Evolutionary conservation across 2,888 invertebrate species (phyloP), one percentile per base, ranked within the genome.

Genomic region (Tricholauxania praeusta): DNA sequence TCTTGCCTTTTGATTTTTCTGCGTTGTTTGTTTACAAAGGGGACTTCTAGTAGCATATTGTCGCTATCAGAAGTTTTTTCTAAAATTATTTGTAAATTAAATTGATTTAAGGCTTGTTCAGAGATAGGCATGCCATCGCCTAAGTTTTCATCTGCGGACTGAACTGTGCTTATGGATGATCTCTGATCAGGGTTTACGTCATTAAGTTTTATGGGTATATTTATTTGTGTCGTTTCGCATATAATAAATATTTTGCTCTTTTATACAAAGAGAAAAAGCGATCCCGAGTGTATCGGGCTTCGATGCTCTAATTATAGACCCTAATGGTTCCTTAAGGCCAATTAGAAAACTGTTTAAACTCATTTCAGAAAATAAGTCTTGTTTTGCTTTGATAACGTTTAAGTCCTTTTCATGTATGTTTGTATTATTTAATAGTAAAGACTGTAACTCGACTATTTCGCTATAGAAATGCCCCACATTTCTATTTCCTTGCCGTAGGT

Each of bases 281-380:
- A 47, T 62, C 32, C 71, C 53, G 2, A 51, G 15, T 4, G 75
- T 62, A n/a, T 72, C 71, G 47, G 78, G 77, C 63, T 67, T 73
- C 75, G 76, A 77, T 49, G 78, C 75, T 63, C 79, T 71, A 12
- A 79, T 76, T 15, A 73, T 78, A 12, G 77, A 75, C 12, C 79
- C 77, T 32, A 78, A 32, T 1, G 79, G 79, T 78, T 77, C 79
- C 47, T 63, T 78, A 10, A 79, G 59, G 5, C 77, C 77, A 1
- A 63, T 15, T 17, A 79, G 19, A 52, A 79, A 79, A 3, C 55
- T 53, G 57, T 79, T 80, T 14, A 79, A 68, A 49, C 77, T 79
- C 76, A 79, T 78, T 74, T 79, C 77, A 12, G 75, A 22, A 63
- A 71, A 80, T 2, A 79, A 60, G 12, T 60, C 52, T 53, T 75